A percentile compares a stretch with the other conserved stretches of the same genome.
phyloP scores from a whole-genome alignment of 2,797 vertebrate genomes.

The Hypotaenidia okinawae region DNA sequence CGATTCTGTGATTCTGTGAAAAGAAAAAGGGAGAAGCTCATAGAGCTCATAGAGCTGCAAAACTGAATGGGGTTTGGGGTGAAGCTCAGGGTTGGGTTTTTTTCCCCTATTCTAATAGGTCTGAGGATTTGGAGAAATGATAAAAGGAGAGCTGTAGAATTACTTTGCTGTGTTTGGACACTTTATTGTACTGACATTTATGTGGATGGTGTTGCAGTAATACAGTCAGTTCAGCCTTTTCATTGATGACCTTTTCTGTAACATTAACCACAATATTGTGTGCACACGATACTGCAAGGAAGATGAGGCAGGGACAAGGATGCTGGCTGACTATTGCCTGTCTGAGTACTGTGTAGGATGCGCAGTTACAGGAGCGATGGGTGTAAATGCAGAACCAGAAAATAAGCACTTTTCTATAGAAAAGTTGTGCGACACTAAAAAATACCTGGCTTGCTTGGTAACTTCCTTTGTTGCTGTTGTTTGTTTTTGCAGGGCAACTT shows the following conservation, averaged over 20 bases:
- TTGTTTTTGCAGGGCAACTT: not conserved
- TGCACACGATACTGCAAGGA: accelerated
- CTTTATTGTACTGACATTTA: not conserved
- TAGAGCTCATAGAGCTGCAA: not conserved
- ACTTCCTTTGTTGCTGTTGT: not conserved
- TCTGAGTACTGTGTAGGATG: not conserved
- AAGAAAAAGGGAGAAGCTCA: not conserved
- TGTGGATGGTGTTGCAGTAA: not conserved
- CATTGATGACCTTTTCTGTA: conserved; percentile 20
- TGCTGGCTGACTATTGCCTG: not conserved
- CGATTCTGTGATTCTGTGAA: too few relatives aligned
- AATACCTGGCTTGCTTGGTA: not conserved
- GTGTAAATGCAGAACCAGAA: not conserved
- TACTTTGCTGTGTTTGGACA: not conserved
- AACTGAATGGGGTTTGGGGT: not conserved
- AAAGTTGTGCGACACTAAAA: not conserved
- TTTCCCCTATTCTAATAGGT: not conserved
- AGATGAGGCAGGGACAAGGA: not conserved
- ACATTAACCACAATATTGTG: not conserved
- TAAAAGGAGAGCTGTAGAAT: not conserved
- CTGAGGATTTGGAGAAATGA: not conserved
- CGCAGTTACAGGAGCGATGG: not conserved
- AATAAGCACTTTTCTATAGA: not conserved
- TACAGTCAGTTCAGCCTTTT: conserved; percentile 4
- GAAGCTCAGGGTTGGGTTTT: not conserved